Conservation (phyloP, 2,113 vertebrate species). For the Stomatorhinus ivindoensis region DNA sequence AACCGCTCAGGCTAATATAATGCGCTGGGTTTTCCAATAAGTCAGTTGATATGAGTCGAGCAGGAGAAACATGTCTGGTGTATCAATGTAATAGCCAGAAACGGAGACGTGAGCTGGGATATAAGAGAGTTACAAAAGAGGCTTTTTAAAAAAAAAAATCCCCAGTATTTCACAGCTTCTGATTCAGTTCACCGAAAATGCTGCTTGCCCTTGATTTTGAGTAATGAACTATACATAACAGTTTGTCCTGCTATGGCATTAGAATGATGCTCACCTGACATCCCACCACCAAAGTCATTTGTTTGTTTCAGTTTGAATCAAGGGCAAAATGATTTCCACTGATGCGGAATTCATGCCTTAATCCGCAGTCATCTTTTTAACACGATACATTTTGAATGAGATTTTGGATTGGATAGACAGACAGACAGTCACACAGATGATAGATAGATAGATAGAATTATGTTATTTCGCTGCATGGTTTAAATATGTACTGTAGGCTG, state of each 20-base stretch:
- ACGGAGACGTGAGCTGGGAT: background rate
- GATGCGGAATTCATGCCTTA: background rate
- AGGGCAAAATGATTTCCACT: background rate
- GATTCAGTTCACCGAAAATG: background rate
- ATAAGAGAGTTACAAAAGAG: background rate
- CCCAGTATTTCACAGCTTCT: background rate
- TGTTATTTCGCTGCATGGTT: no score
- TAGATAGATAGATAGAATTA: no score
- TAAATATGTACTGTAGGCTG: no score
- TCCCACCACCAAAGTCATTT: background rate
- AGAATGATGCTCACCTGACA: background rate
- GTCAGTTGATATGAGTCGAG: background rate
- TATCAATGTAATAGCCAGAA: background rate
- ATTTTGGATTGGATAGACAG: background rate
- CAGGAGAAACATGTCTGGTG: background rate
- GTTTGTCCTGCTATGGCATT: background rate
- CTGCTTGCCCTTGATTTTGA: slow-evolving; percentile 1
- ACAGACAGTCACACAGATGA: no score
- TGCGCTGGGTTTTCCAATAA: background rate
- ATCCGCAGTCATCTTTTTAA: background rate
- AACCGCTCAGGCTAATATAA: background rate
- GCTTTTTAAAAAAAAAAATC: background rate
- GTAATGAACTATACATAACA: background rate
- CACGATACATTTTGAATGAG: background rate
- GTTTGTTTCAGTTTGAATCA: background rate